A percentile compares a stretch with the other conserved stretches of the same genome.
Conservation (phyloP, 2,113 vertebrate species). For the Mixornis gularis region DNA sequence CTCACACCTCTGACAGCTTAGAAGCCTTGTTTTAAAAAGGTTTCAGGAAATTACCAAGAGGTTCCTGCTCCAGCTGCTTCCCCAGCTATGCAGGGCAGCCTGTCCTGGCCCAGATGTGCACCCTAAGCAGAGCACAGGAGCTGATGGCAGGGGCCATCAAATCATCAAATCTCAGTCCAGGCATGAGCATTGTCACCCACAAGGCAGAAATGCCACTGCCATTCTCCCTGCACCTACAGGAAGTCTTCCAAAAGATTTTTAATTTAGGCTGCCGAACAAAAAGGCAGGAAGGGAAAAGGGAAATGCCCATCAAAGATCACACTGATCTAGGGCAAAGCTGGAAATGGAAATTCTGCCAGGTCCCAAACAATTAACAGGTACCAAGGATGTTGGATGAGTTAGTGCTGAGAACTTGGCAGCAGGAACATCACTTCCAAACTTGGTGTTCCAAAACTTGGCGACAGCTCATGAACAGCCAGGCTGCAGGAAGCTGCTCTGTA, state of each 20-base stretch:
- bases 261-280: not conserved
- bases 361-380: not conserved
- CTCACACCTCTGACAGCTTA: not conserved
- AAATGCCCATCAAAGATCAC: not conserved
- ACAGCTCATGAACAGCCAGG: not conserved
- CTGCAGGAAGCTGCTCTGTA: not conserved
- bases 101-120: not conserved
- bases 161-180: not conserved
- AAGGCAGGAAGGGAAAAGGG: not conserved
- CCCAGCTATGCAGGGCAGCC: not conserved
- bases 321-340: not conserved
- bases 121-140: not conserved
- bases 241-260: not conserved
- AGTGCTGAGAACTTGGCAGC: not conserved
- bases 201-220: not conserved
- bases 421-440: not conserved
- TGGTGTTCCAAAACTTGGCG: not conserved
- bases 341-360: not conserved
- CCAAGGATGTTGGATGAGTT: not conserved
- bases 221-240: not conserved
- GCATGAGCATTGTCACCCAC: fast-evolving
- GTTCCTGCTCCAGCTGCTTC: not conserved
- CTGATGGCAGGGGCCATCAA: not conserved
- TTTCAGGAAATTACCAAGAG: not conserved
- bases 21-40: not conserved